phyloP scores from a whole-genome alignment of 2,113 vertebrate species.

The Odontophorus gujanensis region DNA sequence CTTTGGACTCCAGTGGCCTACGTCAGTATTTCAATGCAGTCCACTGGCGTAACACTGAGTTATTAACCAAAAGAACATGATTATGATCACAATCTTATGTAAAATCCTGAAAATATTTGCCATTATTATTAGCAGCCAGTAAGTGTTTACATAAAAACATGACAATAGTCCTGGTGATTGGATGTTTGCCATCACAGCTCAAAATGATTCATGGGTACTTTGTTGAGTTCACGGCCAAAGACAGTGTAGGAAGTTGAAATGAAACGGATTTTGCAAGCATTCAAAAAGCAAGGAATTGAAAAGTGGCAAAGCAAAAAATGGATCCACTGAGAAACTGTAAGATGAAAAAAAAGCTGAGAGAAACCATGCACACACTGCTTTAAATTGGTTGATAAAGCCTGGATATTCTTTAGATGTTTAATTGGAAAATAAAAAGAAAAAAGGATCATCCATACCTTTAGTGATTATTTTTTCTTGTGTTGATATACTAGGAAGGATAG shows the following conservation, averaged over 20 bases:
- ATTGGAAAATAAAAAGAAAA: neutral
- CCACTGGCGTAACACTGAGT: neutral
- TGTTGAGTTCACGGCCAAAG: neutral
- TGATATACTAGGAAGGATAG: neutral
- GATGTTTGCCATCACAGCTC: neutral
- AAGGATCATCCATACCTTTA: neutral
- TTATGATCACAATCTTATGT: neutral
- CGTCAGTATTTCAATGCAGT: neutral
- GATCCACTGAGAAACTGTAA: neutral
- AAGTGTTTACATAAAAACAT: neutral
- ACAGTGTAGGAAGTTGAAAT: neutral
- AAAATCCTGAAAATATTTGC: neutral
- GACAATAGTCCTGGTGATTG: neutral
- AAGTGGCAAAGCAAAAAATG: neutral
- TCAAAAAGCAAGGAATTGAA: neutral
- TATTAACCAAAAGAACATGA: no score
- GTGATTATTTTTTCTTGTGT: neutral
- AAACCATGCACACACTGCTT: neutral
- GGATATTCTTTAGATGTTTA: neutral
- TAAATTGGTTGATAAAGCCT: neutral
- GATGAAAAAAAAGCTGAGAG: neutral
- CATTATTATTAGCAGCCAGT: neutral
- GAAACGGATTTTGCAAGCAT: neutral
- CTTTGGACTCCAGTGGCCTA: neutral
- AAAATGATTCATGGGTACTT: neutral